phyloP scores from a whole-genome alignment of 2,113 vertebrate species.

The Hydrochoerus hydrochaeris region DNA sequence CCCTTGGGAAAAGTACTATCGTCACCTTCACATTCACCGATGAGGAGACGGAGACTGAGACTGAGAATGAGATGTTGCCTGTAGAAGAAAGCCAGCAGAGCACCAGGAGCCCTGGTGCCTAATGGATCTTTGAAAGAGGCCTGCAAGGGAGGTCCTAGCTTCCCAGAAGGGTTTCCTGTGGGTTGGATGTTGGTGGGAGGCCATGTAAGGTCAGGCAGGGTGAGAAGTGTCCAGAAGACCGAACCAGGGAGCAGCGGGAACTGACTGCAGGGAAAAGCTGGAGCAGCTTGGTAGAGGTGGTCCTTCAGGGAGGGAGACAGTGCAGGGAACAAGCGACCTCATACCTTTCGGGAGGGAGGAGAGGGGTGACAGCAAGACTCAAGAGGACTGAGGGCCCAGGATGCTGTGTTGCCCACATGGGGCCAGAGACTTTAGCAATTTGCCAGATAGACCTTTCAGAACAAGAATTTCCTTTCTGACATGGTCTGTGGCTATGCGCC shows the following conservation, averaged over 20 bases:
- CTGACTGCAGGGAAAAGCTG: background rate
- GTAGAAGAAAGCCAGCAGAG: background rate
- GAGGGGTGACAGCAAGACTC: background rate
- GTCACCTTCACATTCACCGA: background rate
- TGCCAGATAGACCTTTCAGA: background rate
- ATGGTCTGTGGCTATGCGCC: fast-evolving
- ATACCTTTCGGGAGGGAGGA: background rate
- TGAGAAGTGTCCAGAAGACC: background rate
- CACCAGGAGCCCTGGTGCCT: background rate
- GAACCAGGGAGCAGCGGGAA: background rate
- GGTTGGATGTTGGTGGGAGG: background rate
- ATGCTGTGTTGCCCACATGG: background rate
- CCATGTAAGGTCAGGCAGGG: background rate
- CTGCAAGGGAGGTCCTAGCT: background rate
- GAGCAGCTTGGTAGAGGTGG: background rate
- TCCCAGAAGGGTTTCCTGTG: background rate
- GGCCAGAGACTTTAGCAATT: background rate
- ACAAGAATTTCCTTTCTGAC: background rate
- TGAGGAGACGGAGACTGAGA: constrained; percentile 33
- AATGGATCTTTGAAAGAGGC: background rate
- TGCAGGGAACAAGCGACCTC: background rate
- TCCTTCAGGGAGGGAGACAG: background rate
- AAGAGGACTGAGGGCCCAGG: background rate
- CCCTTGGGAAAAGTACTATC: background rate
- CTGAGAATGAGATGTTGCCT: background rate